Conservation (phyloP, 2,888 invertebrate genomes). For the Diachrysia chrysitis region DNA sequence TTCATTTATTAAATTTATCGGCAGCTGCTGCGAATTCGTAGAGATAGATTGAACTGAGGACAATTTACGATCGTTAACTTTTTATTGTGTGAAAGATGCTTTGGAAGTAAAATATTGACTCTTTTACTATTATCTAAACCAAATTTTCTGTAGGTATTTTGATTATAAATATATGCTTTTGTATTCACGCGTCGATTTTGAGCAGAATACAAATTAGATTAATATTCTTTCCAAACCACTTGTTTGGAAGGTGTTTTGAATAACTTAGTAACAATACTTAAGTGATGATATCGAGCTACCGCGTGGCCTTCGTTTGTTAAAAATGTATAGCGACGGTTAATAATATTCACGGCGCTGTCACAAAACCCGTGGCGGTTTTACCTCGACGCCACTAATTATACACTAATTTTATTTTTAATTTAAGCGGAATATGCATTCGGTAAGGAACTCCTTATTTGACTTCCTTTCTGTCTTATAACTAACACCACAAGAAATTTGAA, state of each 20-base stretch:
- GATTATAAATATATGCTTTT: too few relatives aligned
- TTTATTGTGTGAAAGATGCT: constrained; percentile 41
- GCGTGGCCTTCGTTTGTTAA: neutral
- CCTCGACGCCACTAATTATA: constrained; percentile 15
- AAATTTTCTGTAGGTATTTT: neutral
- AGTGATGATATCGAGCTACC: neutral
- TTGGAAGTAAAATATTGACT: constrained; percentile 15
- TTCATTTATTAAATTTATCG: constrained; percentile 49
- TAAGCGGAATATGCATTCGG: neutral
- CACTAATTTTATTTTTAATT: constrained; percentile 11
- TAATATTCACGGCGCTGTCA: constrained; percentile 15
- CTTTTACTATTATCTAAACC: constrained; percentile 6
- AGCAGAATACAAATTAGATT: constrained; percentile 6
- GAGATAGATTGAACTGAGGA: constrained; percentile 27
- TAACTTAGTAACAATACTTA: too few relatives aligned
- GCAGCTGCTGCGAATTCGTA: constrained; percentile 36
- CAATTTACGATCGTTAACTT: constrained; percentile 46
- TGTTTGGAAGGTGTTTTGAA: too few relatives aligned
- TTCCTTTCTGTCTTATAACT: constrained; percentile 17
- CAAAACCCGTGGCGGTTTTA: neutral
- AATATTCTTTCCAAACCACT: too few relatives aligned
- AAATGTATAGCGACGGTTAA: constrained; percentile 6
- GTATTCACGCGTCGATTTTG: too few relatives aligned
- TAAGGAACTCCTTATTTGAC: constrained; percentile 9
- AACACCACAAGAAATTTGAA: neutral